These are phyloP conservation scores for Argya squamiceps DNA, from an alignment of 2,797 vertebrate species.

Conservation along the genomic window DNA sequence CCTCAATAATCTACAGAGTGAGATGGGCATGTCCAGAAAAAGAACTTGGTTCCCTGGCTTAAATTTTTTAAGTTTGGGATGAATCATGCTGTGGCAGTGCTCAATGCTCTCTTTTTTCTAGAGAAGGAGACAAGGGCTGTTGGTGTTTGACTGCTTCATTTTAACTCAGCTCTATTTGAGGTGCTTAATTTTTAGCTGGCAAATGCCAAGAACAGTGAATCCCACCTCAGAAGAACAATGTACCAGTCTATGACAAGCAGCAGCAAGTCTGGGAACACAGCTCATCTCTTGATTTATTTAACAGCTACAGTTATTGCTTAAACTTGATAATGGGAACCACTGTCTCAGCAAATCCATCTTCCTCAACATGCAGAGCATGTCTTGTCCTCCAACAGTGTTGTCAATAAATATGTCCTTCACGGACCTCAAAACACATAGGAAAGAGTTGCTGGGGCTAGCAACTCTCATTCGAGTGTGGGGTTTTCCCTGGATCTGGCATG, in stretches of 20 bases:
- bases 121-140: neutral
- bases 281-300: conserved; percentile 31
- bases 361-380: neutral
- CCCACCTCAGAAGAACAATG: conserved; percentile 42
- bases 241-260: conserved; percentile 21
- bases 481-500: conserved; percentile 20
- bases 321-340: conserved; percentile 43
- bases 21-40: neutral
- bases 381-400: neutral
- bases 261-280: conserved; percentile 16
- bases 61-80: neutral
- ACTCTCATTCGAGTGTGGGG: neutral
- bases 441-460: neutral
- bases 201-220: conserved; percentile 14
- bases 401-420: neutral
- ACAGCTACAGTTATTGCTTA: neutral
- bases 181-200: conserved; percentile 9
- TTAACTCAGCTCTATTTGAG: neutral
- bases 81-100: neutral
- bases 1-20: neutral
- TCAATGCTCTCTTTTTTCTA: neutral
- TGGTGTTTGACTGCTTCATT: neutral
- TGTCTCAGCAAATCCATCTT: conserved; percentile 48
- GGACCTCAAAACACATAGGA: neutral
- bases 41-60: neutral